Conservation (phyloP, 1,140 invertebrate species). For the Achatina immaculata region DNA sequence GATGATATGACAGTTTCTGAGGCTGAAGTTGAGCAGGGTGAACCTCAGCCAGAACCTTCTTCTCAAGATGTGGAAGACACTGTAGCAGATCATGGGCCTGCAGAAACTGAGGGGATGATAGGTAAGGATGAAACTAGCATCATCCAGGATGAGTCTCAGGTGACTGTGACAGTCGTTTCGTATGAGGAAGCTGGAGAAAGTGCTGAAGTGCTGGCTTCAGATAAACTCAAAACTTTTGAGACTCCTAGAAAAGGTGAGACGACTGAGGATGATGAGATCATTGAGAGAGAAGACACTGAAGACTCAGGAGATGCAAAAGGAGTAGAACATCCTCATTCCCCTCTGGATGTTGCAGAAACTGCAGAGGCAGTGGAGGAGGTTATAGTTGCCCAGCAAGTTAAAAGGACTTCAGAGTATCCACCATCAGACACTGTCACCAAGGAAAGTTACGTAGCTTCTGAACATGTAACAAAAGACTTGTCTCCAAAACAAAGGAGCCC, state of each 20-base stretch:
- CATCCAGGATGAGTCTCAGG: background rate
- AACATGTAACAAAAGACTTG: too few relatives aligned
- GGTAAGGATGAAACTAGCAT: background rate
- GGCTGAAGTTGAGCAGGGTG: background rate
- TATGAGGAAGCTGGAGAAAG: constrained; percentile 28
- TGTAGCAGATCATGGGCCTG: background rate
- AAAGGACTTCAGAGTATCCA: background rate
- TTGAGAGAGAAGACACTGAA: background rate
- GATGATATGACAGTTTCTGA: background rate
- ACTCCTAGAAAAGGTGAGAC: background rate
- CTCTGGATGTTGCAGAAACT: background rate
- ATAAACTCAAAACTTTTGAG: background rate
- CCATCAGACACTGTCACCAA: background rate
- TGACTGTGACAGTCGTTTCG: background rate
- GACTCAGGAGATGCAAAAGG: background rate
- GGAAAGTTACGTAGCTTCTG: background rate
- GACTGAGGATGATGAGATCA: background rate
- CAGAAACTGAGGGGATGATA: background rate
- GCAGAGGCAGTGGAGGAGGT: background rate
- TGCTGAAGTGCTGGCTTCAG: background rate
- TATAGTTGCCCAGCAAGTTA: background rate
- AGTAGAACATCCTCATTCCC: background rate
- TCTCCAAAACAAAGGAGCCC: too few relatives aligned
- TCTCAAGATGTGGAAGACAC: background rate
- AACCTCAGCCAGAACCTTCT: background rate